phyloP scores from a whole-genome alignment of 2,888 invertebrate species.

The Limulus polyphemus region DNA sequence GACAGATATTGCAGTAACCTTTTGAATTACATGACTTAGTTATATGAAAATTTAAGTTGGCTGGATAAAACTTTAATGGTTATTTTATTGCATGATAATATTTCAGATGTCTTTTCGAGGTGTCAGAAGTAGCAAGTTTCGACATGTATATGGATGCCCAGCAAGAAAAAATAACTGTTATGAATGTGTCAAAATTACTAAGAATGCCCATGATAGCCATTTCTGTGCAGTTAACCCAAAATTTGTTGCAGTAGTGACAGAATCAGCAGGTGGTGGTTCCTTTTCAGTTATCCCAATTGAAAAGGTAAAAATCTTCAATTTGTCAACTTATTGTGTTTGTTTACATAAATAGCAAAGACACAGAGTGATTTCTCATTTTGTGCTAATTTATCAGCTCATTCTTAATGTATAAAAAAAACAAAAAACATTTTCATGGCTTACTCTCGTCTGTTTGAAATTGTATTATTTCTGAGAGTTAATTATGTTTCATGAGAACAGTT shows the following conservation, averaged over 20 bases:
- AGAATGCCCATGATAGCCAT: conserved; percentile 90
- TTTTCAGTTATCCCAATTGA: conserved; percentile 88
- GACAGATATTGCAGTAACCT: too few species aligned
- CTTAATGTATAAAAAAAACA: too few species aligned
- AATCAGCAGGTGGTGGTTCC: conserved; percentile 90
- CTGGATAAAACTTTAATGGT: too few species aligned
- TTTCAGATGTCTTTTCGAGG: conserved; percentile 79
- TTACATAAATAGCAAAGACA: too few species aligned
- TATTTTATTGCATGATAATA: conserved; percentile 1
- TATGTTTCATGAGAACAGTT: too few species aligned
- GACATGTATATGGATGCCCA: conserved; percentile 86
- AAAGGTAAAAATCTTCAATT: conserved; percentile 50
- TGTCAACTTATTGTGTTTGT: not conserved
- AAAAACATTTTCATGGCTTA: too few species aligned
- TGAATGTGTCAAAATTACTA: conserved; percentile 91
- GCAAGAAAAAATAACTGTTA: conserved; percentile 92
- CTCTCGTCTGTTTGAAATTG: too few species aligned
- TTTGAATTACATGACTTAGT: too few species aligned
- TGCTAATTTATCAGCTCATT: too few species aligned
- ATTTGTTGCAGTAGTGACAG: conserved; percentile 91
- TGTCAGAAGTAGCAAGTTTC: conserved; percentile 93
- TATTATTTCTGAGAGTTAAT: too few species aligned
- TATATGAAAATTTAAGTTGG: too few species aligned
- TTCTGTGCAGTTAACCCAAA: conserved; percentile 98
- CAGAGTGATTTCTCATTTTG: too few species aligned